Conservation (phyloP, 2,888 invertebrate species). For the Papilio demoleus region DNA sequence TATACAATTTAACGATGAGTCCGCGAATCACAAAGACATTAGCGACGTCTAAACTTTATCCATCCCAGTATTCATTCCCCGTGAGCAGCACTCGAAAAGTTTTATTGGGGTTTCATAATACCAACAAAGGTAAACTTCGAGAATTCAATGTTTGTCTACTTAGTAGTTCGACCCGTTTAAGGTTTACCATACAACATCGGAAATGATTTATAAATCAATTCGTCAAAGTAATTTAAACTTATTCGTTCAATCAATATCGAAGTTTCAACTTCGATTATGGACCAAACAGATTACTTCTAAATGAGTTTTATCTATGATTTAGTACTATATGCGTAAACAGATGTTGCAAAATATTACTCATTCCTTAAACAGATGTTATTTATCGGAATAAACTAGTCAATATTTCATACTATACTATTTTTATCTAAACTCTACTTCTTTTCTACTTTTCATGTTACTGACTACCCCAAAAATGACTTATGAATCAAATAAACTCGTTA, state of each 20-base stretch:
- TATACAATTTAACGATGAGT: conserved; percentile 68
- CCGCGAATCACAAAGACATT: conserved; percentile 68
- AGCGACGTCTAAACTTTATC: conserved; percentile 56
- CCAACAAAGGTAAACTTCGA: conserved; percentile 40
- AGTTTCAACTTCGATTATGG: background rate
- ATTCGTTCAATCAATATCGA: background rate
- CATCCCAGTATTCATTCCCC: conserved; percentile 47
- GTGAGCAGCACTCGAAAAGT: conserved; percentile 47
- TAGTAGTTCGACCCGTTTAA: conserved; percentile 34
- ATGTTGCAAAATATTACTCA: too few relatives aligned
- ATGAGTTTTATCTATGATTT: background rate
- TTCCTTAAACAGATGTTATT: too few relatives aligned
- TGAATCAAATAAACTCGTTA: conserved; percentile 12
- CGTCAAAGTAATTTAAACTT: conserved; percentile 11
- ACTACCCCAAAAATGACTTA: conserved; percentile 3
- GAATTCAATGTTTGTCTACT: conserved; percentile 35
- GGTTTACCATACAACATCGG: conserved; percentile 10
- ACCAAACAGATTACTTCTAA: background rate
- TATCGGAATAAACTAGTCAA: too few relatives aligned
- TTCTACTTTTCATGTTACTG: background rate
- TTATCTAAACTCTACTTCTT: too few relatives aligned
- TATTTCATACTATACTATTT: too few relatives aligned
- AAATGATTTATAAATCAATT: conserved; percentile 9
- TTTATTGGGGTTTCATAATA: conserved; percentile 43
- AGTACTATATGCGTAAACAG: background rate